Evolutionary conservation across 2,113 vertebrate species (phyloP).

Genomic region (Sebastes fasciatus): DNA sequence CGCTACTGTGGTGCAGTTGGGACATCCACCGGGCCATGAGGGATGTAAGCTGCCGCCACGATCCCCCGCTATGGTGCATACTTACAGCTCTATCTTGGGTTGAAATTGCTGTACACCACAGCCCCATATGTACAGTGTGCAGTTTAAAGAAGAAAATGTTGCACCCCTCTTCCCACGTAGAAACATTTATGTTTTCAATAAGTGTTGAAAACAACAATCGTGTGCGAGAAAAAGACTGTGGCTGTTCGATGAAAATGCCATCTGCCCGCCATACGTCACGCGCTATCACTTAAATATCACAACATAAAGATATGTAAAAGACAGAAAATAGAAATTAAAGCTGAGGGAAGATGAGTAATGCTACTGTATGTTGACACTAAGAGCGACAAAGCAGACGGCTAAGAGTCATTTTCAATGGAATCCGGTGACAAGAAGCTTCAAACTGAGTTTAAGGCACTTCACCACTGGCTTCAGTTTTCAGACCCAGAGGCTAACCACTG

Average conservation of each 20-base stretch:
- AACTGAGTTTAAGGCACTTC: no score
- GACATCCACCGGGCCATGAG: constrained; percentile 28
- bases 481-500: no score
- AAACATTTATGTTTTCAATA: not conserved
- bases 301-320: not conserved
- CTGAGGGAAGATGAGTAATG: no score
- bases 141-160: constrained; percentile 4
- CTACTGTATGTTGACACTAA: no score
- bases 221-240: not conserved
- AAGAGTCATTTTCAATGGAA: no score
- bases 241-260: not conserved
- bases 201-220: constrained; percentile 3
- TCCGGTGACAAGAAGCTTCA: no score
- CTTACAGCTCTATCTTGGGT: constrained; percentile 7
- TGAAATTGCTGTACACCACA: not conserved
- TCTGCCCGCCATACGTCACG: constrained; percentile 1
- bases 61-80: not conserved
- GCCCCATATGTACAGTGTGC: constrained; percentile 1
- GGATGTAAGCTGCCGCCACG: constrained; percentile 6
- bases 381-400: no score
- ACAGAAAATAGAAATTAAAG: not conserved
- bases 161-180: constrained; percentile 10
- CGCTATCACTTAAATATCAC: not conserved
- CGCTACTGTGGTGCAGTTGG: not conserved
- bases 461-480: no score